Base-by-base conservation (phyloP, 1,140 invertebrate genomes). In the Temnothorax longispinosus region DNA sequence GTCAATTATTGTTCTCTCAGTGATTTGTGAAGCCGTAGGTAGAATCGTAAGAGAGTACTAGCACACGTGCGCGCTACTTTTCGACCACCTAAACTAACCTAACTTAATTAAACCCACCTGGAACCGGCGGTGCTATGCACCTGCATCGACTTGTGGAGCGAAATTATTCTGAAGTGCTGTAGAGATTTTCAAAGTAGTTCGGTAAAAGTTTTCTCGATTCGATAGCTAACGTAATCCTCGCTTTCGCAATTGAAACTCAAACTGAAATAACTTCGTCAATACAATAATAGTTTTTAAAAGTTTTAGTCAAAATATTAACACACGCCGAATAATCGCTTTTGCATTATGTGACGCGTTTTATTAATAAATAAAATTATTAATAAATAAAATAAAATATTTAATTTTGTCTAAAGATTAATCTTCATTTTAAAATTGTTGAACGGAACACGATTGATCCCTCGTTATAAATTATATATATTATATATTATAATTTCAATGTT, bases 11-110 rank as follows among this genome's bases (percentile, higher is more conserved):
- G 11, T 47, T 38, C 21, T 50, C 18, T 11, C 18, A 74, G 56
- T 27, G n/a, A 81, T 76, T 75, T 44, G 65, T 44, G 27, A 85
- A 60, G 15, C n/a, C 8, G 38, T 69, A 54, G 41, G 76, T 86
- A 89, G 64, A 86, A 69, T 65, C 52, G 15, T 18, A 7, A 21
- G 13, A 21, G 56, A 87, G 47, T 78, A 91, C 87, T 77, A 87
- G 90, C 82, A 56, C 64, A 76, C 81, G 80, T 60, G 72, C 56
- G 54, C 47, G 41, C 38, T 41, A 13, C n/a, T 54, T 80, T 52
- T 71, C 47, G 60, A 54, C 52, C 78, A 72, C 38, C 85, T 65
- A 69, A 86, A 87, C 75, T 84, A 88, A 90, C 72, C 77, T 75
- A 56, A 78, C 74, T 52, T 44, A 78, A 84, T 58, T 11, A 50